Conservation (phyloP, 2,797 vertebrate genomes). For the Falco biarmicus region DNA sequence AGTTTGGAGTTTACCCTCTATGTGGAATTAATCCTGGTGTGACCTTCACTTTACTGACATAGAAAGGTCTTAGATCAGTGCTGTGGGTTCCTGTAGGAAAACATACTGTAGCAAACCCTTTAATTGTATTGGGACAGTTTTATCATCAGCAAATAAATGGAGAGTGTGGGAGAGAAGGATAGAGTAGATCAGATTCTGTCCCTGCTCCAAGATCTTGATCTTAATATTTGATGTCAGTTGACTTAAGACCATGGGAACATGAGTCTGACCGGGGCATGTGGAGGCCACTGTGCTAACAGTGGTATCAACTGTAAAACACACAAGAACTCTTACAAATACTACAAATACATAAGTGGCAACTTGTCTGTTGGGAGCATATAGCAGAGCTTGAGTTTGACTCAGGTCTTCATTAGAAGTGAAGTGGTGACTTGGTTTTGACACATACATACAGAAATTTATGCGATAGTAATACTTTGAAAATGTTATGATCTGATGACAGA, state of each 20-base stretch:
- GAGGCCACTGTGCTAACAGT: not conserved
- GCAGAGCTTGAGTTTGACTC: not conserved
- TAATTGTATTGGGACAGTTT: not conserved
- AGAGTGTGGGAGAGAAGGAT: not conserved
- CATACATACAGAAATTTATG: not conserved
- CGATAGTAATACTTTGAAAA: conserved; percentile 1
- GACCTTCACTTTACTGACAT: not conserved
- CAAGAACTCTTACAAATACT: not conserved
- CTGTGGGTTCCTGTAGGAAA: not conserved
- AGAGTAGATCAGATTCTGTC: not conserved
- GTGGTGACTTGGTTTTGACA: conserved; percentile 7
- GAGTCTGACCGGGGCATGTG: not conserved
- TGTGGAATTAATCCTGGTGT: not conserved
- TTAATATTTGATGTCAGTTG: not conserved
- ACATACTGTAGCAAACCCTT: not conserved
- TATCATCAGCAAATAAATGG: not conserved
- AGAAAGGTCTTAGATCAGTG: not conserved
- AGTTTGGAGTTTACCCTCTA: not conserved
- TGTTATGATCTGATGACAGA: not conserved
- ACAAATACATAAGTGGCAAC: not conserved
- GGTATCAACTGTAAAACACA: not conserved
- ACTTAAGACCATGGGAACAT: not conserved
- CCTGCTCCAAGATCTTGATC: not conserved
- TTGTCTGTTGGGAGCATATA: not conserved
- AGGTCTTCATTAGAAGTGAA: not conserved